Conservation (phyloP, 30 jellyfish, hydroid and myxozoan species). For the Turritopsis dohrnii region DNA sequence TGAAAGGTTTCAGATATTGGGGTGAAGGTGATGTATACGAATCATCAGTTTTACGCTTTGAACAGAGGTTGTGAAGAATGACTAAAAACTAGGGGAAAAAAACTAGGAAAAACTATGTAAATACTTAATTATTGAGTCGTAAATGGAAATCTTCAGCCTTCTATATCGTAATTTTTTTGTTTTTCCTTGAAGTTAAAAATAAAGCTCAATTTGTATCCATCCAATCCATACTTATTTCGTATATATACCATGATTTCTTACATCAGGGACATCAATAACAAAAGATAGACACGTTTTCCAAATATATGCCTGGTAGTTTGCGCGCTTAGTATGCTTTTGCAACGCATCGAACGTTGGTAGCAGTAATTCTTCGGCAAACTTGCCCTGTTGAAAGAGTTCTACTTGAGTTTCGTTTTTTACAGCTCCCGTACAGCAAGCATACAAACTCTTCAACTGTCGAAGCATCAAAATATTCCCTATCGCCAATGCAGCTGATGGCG, state of each 20-base stretch:
- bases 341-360: too few species aligned
- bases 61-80: too few species aligned
- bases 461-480: constrained; percentile 1
- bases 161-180: background rate
- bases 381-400: background rate
- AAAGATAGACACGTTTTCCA: constrained; percentile 37
- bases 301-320: constrained; percentile 40
- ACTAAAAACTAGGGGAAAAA: too few species aligned
- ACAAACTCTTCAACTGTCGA: background rate
- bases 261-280: constrained; percentile 36
- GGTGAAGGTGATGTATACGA: too few species aligned
- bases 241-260: constrained; percentile 30
- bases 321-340: too few species aligned
- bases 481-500: constrained; percentile 3
- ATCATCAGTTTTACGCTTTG: too few species aligned
- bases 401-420: constrained; percentile 1
- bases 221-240: constrained; percentile 46
- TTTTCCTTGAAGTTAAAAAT: background rate
- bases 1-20: too few species aligned
- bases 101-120: background rate
- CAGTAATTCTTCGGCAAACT: too few species aligned
- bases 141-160: background rate
- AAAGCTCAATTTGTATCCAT: constrained; percentile 2
- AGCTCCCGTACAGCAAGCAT: background rate
- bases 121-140: background rate